Conservation (phyloP, 2,888 invertebrate genomes). For the Onthophagus sagittarius region DNA sequence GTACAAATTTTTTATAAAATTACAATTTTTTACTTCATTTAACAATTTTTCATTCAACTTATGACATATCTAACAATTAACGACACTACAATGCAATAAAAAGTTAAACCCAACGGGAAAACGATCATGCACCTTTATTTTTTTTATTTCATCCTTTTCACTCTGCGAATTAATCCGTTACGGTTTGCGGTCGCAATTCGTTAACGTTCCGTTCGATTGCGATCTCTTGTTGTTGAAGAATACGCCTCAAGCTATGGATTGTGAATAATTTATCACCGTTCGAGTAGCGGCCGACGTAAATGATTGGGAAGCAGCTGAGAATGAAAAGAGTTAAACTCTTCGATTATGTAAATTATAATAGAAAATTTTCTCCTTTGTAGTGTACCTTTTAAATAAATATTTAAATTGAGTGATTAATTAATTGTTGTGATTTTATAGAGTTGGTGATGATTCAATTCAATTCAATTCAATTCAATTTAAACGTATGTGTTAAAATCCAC, state of each 20-base stretch:
- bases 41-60: too few relatives aligned
- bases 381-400: too few relatives aligned
- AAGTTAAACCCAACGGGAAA: not conserved
- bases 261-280: not conserved
- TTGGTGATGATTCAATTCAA: not conserved
- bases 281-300: not conserved
- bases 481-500: not conserved
- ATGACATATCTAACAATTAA: not conserved
- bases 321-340: not conserved
- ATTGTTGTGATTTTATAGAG: not conserved
- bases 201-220: not conserved
- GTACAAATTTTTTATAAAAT: too few relatives aligned
- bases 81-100: not conserved
- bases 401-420: too few relatives aligned
- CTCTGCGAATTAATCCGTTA: not conserved
- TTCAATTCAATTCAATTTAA: not conserved
- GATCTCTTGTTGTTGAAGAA: not conserved
- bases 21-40: too few relatives aligned
- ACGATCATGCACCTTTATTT: not conserved
- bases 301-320: not conserved
- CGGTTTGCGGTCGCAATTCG: not conserved
- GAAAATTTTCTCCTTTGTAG: too few relatives aligned
- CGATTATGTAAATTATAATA: not conserved
- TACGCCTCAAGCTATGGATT: not conserved
- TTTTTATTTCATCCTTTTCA: not conserved